These are phyloP conservation scores for Oscheius sp. DNA, from an alignment of 2,888 invertebrate species.

Conservation along the genomic window DNA sequence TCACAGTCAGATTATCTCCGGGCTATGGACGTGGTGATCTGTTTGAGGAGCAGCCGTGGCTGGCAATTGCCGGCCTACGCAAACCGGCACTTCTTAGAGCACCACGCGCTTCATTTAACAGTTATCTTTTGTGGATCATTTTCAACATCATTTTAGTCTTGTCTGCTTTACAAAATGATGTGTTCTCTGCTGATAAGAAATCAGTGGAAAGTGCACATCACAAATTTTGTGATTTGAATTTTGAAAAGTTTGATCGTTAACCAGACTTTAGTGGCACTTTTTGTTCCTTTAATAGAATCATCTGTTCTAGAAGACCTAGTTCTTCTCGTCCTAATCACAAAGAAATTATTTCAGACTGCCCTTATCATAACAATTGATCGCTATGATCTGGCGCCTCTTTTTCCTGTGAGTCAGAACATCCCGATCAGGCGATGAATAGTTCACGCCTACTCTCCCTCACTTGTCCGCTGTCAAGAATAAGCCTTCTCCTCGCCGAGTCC, in stretches of 20 bases:
- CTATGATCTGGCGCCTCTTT: not conserved
- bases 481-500: not conserved
- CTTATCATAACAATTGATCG: slow-evolving; percentile 28
- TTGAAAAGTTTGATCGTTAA: too few species aligned
- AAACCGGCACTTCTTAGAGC: slow-evolving; percentile 23
- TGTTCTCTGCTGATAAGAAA: not conserved
- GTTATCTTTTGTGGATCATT: too few species aligned
- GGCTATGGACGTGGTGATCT: slow-evolving; percentile 11
- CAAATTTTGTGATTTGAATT: too few species aligned
- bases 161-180: not conserved
- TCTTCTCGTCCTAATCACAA: not conserved
- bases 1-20: not conserved
- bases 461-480: not conserved
- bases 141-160: too few species aligned
- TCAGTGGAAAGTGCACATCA: not conserved
- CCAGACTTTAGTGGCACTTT: too few species aligned
- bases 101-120: too few species aligned
- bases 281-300: too few species aligned
- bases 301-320: not conserved
- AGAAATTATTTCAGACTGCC: not conserved
- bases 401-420: slow-evolving; percentile 23
- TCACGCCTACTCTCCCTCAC: slow-evolving; percentile 23
- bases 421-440: slow-evolving; percentile 11
- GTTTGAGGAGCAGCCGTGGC: slow-evolving; percentile 30
- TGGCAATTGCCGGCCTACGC: slow-evolving; percentile 30